Conservation (phyloP, 2,797 vertebrate genomes). For the Hirundo rustica region DNA sequence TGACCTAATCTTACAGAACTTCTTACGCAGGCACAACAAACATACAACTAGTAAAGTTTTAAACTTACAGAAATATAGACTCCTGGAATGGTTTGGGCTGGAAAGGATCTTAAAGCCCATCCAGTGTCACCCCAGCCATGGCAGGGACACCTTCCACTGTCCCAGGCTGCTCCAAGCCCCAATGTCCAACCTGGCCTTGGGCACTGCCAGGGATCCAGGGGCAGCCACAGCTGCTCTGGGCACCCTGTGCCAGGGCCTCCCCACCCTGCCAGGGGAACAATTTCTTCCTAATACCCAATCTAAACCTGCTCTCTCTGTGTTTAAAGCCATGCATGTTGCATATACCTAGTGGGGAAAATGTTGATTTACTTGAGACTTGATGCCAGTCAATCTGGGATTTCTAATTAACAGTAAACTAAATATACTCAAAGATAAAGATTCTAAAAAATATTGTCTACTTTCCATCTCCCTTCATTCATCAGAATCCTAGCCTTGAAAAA, state of each 20-base stretch:
- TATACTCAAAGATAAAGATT: not conserved
- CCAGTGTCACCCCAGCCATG: fast-evolving
- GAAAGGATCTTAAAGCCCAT: fast-evolving
- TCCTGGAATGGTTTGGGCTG: not conserved
- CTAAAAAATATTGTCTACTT: not conserved
- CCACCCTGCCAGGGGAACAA: fast-evolving
- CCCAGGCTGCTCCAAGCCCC: not conserved
- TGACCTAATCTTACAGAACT: not conserved
- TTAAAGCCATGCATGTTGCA: not conserved
- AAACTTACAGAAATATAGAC: not conserved
- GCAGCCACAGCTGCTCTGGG: not conserved
- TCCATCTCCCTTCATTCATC: not conserved
- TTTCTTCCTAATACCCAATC: not conserved
- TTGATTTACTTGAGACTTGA: not conserved
- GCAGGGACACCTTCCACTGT: not conserved
- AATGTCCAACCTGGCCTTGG: not conserved
- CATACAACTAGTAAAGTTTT: not conserved
- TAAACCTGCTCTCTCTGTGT: not conserved
- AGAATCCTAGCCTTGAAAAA: not conserved
- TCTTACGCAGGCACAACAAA: not conserved
- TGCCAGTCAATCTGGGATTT: not conserved
- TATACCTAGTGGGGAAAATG: not conserved
- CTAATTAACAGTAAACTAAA: not conserved
- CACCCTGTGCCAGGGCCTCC: not conserved
- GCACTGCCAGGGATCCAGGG: not conserved